Percentiles rank a stretch among this genome's conserved stretches.
These are phyloP conservation scores for Drosophila prosaltans DNA, from an alignment of 1,140 invertebrate genomes.

Conservation along the genomic window DNA sequence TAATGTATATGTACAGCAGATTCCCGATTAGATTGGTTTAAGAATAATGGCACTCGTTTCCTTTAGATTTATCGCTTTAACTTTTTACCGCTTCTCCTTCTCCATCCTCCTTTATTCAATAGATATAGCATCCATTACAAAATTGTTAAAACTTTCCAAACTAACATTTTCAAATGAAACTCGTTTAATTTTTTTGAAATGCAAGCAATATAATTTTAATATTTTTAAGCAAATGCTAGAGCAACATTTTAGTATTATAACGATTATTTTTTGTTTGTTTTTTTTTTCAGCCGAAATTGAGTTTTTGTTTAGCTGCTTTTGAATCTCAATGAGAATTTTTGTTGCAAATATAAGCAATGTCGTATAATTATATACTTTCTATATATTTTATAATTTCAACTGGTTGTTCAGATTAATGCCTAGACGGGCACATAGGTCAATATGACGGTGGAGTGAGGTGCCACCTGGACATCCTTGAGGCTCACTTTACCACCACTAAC, in stretches of 20 bases:
- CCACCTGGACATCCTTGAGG: slow-evolving; percentile 72
- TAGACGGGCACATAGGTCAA: slow-evolving; percentile 83
- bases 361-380: slow-evolving; percentile 17
- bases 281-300: slow-evolving; percentile 17
- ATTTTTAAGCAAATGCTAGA: slow-evolving; percentile 44
- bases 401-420: slow-evolving; percentile 46
- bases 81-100: no score
- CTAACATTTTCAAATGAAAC: neutral
- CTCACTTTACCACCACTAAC: slow-evolving; percentile 43
- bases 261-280: neutral
- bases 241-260: slow-evolving; percentile 34
- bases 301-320: slow-evolving; percentile 39
- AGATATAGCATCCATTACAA: no score
- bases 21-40: no score
- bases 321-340: slow-evolving; percentile 38
- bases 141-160: no score
- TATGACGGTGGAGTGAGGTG: slow-evolving; percentile 83
- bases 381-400: slow-evolving; percentile 15
- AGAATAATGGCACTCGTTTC: no score
- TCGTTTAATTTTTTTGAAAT: slow-evolving; percentile 36
- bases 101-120: no score
- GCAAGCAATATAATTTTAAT: slow-evolving; percentile 48
- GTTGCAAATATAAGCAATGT: slow-evolving; percentile 29
- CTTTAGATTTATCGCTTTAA: no score
- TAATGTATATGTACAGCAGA: no score